These are phyloP conservation scores for Bujurquina vittata DNA, from an alignment of 2,113 vertebrate genomes.

Conservation along the genomic window DNA sequence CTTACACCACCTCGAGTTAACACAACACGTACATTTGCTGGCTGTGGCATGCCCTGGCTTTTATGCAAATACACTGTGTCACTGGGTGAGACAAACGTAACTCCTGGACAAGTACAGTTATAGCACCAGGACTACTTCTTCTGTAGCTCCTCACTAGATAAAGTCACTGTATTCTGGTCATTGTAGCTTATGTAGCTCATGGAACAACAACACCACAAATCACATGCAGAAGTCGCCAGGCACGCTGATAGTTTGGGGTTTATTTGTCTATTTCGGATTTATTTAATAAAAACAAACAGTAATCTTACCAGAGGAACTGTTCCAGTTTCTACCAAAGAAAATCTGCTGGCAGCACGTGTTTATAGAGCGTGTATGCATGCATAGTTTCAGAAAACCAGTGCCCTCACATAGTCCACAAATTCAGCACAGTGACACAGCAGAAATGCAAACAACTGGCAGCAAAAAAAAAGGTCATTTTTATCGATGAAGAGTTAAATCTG, in stretches of 20 bases:
- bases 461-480: background rate
- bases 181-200: background rate
- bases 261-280: background rate
- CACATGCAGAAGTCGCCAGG: background rate
- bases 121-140: background rate
- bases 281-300: background rate
- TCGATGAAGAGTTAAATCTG: background rate
- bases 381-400: background rate
- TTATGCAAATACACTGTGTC: slow-evolving; percentile 37
- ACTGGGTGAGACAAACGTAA: slow-evolving; percentile 6
- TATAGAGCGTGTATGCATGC: background rate
- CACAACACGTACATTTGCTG: slow-evolving; percentile 12
- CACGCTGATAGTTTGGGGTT: background rate
- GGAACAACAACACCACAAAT: background rate
- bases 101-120: slow-evolving; percentile 13
- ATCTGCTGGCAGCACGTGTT: background rate
- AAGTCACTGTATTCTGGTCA: fast-evolving
- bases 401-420: background rate
- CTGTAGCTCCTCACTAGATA: background rate
- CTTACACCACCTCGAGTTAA: slow-evolving; percentile 7
- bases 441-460: background rate
- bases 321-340: background rate
- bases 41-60: slow-evolving; percentile 13
- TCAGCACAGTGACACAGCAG: background rate
- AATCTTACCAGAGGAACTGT: background rate